Evolutionary conservation across 2,888 invertebrate genomes (phyloP).

Genomic region (Heliconius sara): DNA sequence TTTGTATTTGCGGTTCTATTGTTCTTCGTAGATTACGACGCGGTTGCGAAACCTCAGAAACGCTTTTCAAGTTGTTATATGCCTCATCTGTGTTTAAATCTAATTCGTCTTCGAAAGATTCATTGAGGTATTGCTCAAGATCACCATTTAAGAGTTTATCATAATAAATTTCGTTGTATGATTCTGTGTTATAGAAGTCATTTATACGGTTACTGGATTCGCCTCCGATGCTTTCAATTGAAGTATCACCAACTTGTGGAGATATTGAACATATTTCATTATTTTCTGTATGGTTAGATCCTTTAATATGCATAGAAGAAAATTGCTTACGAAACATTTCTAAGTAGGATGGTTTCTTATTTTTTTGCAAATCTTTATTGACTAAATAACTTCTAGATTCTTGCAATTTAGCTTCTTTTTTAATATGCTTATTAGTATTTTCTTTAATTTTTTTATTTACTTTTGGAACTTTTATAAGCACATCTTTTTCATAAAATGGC

Average conservation of each 20-base stretch:
- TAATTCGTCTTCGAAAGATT: constrained; percentile 62
- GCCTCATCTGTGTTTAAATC: constrained; percentile 54
- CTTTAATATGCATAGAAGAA: constrained; percentile 49
- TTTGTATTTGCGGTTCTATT: constrained; percentile 61
- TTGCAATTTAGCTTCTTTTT: constrained; percentile 50
- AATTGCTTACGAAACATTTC: constrained; percentile 76
- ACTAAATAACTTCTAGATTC: constrained; percentile 64
- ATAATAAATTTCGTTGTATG: constrained; percentile 77
- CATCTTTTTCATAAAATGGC: constrained; percentile 79
- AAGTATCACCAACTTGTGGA: constrained; percentile 77
- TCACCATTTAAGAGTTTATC: constrained; percentile 68
- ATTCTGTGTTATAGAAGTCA: constrained; percentile 73
- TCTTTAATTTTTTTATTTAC: constrained; percentile 57
- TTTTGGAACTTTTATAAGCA: constrained; percentile 74
- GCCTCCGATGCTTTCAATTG: constrained; percentile 70
- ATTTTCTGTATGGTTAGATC: constrained; percentile 47
- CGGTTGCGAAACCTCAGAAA: constrained; percentile 70
- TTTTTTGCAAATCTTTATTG: constrained; percentile 62
- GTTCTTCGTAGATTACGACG: constrained; percentile 60
- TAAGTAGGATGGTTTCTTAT: constrained; percentile 64
- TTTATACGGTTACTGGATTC: constrained; percentile 53
- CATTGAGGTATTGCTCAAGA: constrained; percentile 58
- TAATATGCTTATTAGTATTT: constrained; percentile 50
- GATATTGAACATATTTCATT: constrained; percentile 72
- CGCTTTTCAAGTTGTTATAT: constrained; percentile 65